Evolutionary conservation across 2,888 invertebrate genomes (phyloP).

Genomic region (Phanerotoma sp.): DNA sequence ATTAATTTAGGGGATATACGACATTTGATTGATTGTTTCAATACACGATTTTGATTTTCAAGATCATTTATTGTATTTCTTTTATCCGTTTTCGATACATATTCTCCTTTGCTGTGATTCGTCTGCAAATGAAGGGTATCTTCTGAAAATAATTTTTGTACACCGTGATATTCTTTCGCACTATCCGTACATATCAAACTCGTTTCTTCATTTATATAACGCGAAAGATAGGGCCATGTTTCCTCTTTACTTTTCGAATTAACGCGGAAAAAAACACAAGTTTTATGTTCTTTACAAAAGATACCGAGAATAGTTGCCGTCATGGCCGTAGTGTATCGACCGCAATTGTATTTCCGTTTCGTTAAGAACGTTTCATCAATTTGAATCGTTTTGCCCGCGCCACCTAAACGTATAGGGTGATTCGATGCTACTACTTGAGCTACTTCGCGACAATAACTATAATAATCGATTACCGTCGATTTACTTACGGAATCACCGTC

Average conservation of each 20-base stretch:
- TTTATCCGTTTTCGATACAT: slow-evolving; percentile 10
- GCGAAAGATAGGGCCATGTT: slow-evolving; percentile 28
- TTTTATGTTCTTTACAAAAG: slow-evolving; percentile 31
- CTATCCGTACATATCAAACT: slow-evolving; percentile 25
- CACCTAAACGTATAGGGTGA: slow-evolving; percentile 20
- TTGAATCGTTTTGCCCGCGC: slow-evolving; percentile 26
- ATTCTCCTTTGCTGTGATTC: slow-evolving; percentile 29
- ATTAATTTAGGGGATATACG: slow-evolving; percentile 22
- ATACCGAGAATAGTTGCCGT: slow-evolving; percentile 27
- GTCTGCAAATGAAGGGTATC: slow-evolving; percentile 26
- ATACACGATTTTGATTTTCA: slow-evolving; percentile 28
- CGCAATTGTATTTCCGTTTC: slow-evolving; percentile 24
- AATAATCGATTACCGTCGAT: slow-evolving; percentile 24
- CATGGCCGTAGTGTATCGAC: slow-evolving; percentile 24
- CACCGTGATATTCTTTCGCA: slow-evolving; percentile 25
- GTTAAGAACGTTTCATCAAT: slow-evolving; percentile 31
- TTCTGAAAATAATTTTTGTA: slow-evolving; percentile 9
- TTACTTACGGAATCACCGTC: slow-evolving; percentile 6
- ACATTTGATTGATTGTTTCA: slow-evolving; percentile 19
- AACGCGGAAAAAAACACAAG: slow-evolving; percentile 21
- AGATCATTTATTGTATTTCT: slow-evolving; percentile 29
- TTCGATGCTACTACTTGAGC: slow-evolving; percentile 25
- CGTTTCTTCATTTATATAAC: slow-evolving; percentile 22
- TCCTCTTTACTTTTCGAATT: slow-evolving; percentile 19
- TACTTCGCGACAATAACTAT: slow-evolving; percentile 26